phyloP scores from a whole-genome alignment of 2,888 invertebrate genomes.

The Spodoptera picta region DNA sequence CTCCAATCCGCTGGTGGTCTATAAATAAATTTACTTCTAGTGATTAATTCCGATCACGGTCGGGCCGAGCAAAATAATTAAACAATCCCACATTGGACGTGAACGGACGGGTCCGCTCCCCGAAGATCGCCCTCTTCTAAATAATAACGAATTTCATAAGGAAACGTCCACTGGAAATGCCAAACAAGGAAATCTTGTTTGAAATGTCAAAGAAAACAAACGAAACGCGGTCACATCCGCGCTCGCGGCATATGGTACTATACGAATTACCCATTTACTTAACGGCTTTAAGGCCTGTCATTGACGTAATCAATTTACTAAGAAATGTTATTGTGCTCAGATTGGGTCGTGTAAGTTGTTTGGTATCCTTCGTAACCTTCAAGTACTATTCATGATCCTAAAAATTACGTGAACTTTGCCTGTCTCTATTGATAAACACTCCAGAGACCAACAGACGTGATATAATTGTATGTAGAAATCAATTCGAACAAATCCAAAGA shows the following conservation, averaged over 20 bases:
- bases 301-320: constrained; percentile 5
- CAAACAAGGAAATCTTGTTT: constrained; percentile 63
- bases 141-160: constrained; percentile 77
- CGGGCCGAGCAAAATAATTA: constrained; percentile 83
- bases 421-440: too few relatives aligned
- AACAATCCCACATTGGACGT: constrained; percentile 80
- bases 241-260: constrained; percentile 45
- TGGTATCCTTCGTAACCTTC: too few relatives aligned
- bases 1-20: constrained; percentile 50
- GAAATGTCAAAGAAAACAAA: constrained; percentile 63
- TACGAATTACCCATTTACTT: constrained; percentile 28
- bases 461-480: background rate
- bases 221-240: constrained; percentile 49
- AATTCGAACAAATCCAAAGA: constrained; percentile 16
- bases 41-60: constrained; percentile 83
- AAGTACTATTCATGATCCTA: too few relatives aligned
- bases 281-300: background rate
- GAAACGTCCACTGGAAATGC: constrained; percentile 63
- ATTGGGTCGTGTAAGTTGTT: too few relatives aligned
- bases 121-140: constrained; percentile 65
- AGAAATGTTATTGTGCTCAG: background rate
- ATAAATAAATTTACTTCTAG: constrained; percentile 74
- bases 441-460: too few relatives aligned
- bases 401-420: too few relatives aligned
- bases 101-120: constrained; percentile 69